Percentiles rank a stretch among this genome's conserved stretches.
Conservation (phyloP, 1,140 invertebrate genomes). For the Kradibia gibbosae region DNA sequence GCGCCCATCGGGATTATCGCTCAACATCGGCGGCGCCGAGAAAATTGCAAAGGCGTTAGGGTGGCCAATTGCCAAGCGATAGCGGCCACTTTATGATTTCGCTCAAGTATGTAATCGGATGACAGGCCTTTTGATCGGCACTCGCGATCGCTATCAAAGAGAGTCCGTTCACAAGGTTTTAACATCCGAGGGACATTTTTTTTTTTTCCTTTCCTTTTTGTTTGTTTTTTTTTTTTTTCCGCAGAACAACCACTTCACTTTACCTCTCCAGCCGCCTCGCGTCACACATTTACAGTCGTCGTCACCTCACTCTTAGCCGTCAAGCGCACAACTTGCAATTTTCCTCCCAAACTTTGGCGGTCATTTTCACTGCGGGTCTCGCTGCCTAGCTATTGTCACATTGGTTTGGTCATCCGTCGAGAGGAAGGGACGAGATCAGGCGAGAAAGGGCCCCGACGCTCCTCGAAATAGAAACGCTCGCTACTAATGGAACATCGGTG, state of each 20-base stretch:
- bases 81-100: neutral
- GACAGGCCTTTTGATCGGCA: neutral
- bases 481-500: too few species aligned
- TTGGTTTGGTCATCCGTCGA: too few species aligned
- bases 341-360: neutral
- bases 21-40: neutral
- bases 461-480: too few species aligned
- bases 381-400: too few species aligned
- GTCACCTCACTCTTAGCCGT: neutral
- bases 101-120: neutral
- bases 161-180: slow-evolving; percentile 3
- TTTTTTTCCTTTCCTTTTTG: neutral
- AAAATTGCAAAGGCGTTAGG: slow-evolving; percentile 21
- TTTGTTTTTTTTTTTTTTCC: neutral
- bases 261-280: too few species aligned
- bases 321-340: neutral
- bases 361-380: neutral
- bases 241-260: slow-evolving; percentile 33
- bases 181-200: neutral
- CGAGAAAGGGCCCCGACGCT: too few species aligned
- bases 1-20: too few species aligned
- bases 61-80: slow-evolving; percentile 3
- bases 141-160: slow-evolving; percentile 7
- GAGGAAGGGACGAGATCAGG: too few species aligned
- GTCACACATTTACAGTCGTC: slow-evolving; percentile 2